These are phyloP conservation scores for Bradypus variegatus DNA, from an alignment of 2,797 vertebrate species.

Conservation along the genomic window DNA sequence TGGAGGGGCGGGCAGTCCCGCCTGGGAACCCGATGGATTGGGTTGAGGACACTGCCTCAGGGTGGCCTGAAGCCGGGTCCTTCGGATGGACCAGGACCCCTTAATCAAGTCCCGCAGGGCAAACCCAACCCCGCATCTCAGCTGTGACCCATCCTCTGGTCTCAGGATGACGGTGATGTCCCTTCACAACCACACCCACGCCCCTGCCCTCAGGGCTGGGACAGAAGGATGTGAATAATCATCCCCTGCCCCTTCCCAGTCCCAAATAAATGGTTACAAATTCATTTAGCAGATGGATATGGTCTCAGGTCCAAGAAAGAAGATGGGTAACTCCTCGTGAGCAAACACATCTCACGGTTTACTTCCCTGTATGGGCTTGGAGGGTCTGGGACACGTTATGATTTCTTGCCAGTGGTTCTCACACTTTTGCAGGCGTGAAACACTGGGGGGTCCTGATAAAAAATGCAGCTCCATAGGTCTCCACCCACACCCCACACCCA, in stretches of 20 bases:
- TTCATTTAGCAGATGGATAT: not conserved
- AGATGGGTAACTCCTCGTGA: not conserved
- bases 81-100: not conserved
- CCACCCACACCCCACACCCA: not conserved
- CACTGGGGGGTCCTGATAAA: not conserved
- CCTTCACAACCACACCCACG: too few relatives aligned
- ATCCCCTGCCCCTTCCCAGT: not conserved
- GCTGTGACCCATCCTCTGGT: not conserved
- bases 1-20: not conserved
- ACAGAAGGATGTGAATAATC: not conserved
- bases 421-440: accelerated
- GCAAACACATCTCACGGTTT: not conserved
- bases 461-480: not conserved
- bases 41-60: not conserved
- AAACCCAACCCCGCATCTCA: not conserved
- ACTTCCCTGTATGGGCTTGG: too few relatives aligned
- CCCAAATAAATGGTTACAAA: not conserved
- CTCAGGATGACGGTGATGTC: too few relatives aligned
- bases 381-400: not conserved
- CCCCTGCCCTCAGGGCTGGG: too few relatives aligned
- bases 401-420: not conserved
- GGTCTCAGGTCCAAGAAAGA: not conserved
- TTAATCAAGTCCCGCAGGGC: not conserved
- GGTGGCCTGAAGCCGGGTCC: too few relatives aligned
- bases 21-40: not conserved